Base-by-base conservation (phyloP, 2,888 invertebrate genomes). In the Lasioglossum lativentre region DNA sequence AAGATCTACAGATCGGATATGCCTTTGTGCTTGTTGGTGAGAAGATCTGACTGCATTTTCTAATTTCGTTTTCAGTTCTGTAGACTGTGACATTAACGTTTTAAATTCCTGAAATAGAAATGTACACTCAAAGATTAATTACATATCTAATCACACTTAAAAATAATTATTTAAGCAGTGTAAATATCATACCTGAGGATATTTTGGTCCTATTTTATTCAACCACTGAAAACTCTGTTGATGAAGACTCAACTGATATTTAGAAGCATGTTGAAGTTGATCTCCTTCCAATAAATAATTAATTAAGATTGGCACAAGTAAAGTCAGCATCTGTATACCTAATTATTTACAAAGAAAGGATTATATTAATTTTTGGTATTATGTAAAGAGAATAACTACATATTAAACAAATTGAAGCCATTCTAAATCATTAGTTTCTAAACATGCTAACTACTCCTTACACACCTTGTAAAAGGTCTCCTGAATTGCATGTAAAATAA, bases 161-260 rank as follows among this genome's bases (percentile, higher is more conserved):
- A 19, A 1, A 23, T 16, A 38, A 40, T 30, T 56, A 34, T 27
- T 30, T 71, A 75, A 52, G 74, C 0, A 1, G 80, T 23, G 19
- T 10, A 30, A 68, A 77, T 63, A 70, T 47, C 14, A 83, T 95
- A 97, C 97, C 96, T 98, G 97, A 34, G 99, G 98, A 96, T 99
- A 98, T 94, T 97, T 97, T 0, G 99, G 98, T 0, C 99, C 99
- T 91, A 99, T 97, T 93, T 97, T 97, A 95, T 98, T 98, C 30
- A 99, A 96, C 97, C 98, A 98, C 90, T 98, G 97, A 90, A 99
- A 96, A 87, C 98, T 98, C 92, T 98, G 97, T 89, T 99, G 98
- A 95, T 99, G 99, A 68, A 99, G 96, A 75, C 96, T 96, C 63
- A 97, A 96, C 66, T 96, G 96, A 94, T 97, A 97, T 89, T 97